A percentile compares a stretch with the other conserved stretches of the same genome.
These are phyloP conservation scores for Lanius collurio DNA, from an alignment of 2,113 vertebrate species.

Conservation along the genomic window DNA sequence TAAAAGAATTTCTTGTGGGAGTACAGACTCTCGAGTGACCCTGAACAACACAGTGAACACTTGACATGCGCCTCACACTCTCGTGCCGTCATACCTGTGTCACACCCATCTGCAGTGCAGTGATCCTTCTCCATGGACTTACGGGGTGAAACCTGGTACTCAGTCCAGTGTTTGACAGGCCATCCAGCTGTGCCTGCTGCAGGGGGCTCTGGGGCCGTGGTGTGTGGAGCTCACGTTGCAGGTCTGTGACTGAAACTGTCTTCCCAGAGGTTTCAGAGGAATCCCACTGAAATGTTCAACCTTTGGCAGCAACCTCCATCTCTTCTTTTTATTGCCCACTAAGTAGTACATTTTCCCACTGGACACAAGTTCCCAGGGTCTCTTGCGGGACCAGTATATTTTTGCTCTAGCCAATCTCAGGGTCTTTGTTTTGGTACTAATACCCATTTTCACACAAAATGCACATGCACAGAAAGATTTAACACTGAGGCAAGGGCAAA, in stretches of 20 bases:
- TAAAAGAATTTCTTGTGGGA: background rate
- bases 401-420: background rate
- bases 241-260: background rate
- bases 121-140: background rate
- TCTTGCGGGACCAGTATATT: background rate
- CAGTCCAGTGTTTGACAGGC: background rate
- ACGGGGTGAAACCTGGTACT: accelerated
- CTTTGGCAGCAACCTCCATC: background rate
- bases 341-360: background rate
- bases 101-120: background rate
- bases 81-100: accelerated
- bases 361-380: background rate
- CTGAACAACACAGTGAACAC: background rate
- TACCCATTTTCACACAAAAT: background rate
- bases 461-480: background rate
- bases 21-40: accelerated
- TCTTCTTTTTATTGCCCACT: background rate
- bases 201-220: background rate
- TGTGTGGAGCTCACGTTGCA: accelerated
- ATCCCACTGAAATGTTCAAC: background rate
- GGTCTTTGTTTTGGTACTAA: background rate
- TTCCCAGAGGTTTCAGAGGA: background rate
- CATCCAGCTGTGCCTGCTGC: background rate
- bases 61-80: accelerated
- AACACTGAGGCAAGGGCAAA: background rate